Base-by-base conservation (phyloP, 2,797 vertebrate species). In the Meriones psammophilus region DNA sequence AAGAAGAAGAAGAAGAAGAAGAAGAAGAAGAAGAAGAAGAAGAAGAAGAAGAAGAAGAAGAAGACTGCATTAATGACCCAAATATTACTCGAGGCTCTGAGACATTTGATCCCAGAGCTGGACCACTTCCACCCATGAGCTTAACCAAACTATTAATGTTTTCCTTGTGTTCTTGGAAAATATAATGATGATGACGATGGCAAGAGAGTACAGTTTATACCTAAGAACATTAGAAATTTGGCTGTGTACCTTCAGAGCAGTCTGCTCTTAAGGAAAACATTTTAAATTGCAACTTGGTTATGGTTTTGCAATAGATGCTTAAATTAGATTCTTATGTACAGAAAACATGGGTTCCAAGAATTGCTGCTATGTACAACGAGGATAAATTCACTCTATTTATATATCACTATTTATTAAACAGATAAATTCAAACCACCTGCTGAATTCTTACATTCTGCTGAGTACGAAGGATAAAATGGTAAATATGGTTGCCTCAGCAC, bases 391-490 rank as follows among this genome's bases (percentile, higher is more conserved):
- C 74, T 83, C 85, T 88, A 22, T 91, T 83, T 60, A 56, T 26
- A 4, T 91, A 68, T 76, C 46, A 60, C 54, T 79, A 22, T 36
- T 88, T 24, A 42, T 73, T 79, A 28, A 89, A 24, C 30, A 73
- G 62, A 84, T 74, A 12, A 22, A 60, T 54, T 50, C 62, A 62
- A 50, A 68, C 17, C 33, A 22, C 46, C 26, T 94, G 30, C 18
- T 20, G 4, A 69, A 73, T 66, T 81, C 36, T 87, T 54, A 26
- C 4, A 42, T 26, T 92, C 74, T 94, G 17, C 46, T 71, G 13
- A n/a, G 28, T 89, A 8, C 36, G 92, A n/a, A 83, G 62, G 42
- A 81, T 71, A 92, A 96, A 87, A 71, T 50, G 36, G 42, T 71
- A 81, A 89, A 68, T 22, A 56, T 73, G 83, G 58, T 42, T 77